Percentiles rank a stretch among this genome's conserved stretches.
Conservation (phyloP, 2,888 invertebrate genomes). For the Leptopterna dolabrata region DNA sequence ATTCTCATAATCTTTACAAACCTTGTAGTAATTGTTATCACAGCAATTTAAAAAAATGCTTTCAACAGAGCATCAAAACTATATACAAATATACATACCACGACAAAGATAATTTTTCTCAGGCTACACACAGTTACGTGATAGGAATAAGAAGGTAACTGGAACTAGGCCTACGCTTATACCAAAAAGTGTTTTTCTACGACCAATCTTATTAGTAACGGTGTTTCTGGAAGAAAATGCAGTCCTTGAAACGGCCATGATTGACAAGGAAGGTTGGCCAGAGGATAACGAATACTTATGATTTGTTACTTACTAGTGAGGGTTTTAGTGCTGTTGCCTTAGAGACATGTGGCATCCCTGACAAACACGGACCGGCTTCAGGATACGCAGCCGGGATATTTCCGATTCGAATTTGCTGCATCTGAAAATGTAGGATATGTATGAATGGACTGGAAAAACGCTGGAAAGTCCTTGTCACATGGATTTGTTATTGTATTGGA, state of each 20-base stretch:
- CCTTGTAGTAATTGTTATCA: slow-evolving; percentile 50
- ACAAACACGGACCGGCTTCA: slow-evolving; percentile 95
- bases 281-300: background rate
- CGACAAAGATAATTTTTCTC: background rate
- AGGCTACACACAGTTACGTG: background rate
- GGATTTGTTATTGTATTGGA: no score
- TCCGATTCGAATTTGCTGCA: slow-evolving; percentile 97
- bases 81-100: slow-evolving; percentile 49
- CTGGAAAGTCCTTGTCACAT: no score
- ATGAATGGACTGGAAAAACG: no score
- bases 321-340: slow-evolving; percentile 64
- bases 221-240: background rate
- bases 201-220: background rate
- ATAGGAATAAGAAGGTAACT: background rate
- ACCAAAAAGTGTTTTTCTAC: background rate
- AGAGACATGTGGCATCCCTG: slow-evolving; percentile 85
- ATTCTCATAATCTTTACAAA: slow-evolving; percentile 22
- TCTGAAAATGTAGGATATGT: slow-evolving; percentile 68
- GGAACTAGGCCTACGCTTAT: slow-evolving; percentile 34
- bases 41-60: slow-evolving; percentile 48
- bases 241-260: background rate
- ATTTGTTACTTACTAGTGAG: background rate
- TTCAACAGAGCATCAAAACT: slow-evolving; percentile 5
- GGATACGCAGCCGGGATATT: slow-evolving; percentile 90
- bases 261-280: background rate